A percentile compares a stretch with the other conserved stretches of the same genome.
phyloP scores from a whole-genome alignment of 2,797 vertebrate species.

The Australoheros facetus region DNA sequence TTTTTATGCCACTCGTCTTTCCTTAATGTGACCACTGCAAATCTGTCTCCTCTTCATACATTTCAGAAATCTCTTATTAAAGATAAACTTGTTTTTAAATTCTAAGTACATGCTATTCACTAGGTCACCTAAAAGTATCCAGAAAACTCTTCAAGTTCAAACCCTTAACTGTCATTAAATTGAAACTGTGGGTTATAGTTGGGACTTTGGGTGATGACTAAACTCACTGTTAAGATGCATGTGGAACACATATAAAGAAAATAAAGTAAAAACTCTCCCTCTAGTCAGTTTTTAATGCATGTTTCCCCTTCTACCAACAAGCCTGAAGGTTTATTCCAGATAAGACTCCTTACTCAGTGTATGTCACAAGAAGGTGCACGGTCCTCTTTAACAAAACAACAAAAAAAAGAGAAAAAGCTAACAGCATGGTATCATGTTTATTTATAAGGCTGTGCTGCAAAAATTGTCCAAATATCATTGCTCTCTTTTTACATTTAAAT shows the following conservation, averaged over 20 bases:
- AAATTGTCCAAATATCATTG: not conserved
- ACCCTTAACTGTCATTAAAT: not conserved
- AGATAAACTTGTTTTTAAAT: not conserved
- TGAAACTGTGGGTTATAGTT: not conserved
- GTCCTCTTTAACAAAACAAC: too few species aligned
- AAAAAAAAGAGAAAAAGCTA: too few species aligned
- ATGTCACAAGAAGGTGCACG: too few species aligned
- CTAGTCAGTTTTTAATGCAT: not conserved
- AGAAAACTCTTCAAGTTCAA: not conserved
- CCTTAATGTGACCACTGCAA: not conserved
- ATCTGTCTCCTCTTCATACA: not conserved
- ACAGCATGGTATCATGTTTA: too few species aligned
- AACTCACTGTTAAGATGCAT: not conserved
- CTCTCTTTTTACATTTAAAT: not conserved
- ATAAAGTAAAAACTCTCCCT: not conserved
- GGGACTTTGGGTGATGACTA: not conserved
- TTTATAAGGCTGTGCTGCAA: not conserved
- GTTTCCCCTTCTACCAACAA: not conserved
- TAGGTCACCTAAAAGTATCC: not conserved
- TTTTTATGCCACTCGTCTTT: not conserved
- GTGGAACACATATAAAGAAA: not conserved
- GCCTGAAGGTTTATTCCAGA: too few species aligned
- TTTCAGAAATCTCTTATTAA: not conserved
- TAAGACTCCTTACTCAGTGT: too few species aligned
- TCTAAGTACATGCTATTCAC: not conserved